Evolutionary conservation across 2,797 vertebrate genomes (phyloP).

Genomic region (Periophthalmus magnuspinnatus): DNA sequence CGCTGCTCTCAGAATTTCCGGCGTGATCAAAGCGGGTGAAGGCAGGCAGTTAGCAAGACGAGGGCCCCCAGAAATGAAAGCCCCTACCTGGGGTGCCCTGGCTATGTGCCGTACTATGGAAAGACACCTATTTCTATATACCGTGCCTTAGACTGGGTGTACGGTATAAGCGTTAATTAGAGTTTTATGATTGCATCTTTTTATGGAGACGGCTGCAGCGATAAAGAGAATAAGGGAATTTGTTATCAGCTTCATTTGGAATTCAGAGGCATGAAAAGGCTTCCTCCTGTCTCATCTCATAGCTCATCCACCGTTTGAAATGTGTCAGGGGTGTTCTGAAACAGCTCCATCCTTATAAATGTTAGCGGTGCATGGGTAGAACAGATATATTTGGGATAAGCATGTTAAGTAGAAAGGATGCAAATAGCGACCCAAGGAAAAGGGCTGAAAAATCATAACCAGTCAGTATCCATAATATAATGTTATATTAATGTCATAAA

Average conservation of each 20-base stretch:
- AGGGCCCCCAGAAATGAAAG: slow-evolving; percentile 53
- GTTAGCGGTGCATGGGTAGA: not conserved
- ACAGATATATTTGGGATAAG: not conserved
- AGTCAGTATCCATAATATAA: too few relatives aligned
- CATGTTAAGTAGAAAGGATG: too few relatives aligned
- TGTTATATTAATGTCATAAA: too few relatives aligned
- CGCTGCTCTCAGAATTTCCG: slow-evolving; percentile 62
- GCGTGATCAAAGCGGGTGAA: slow-evolving; percentile 73
- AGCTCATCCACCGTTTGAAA: slow-evolving; percentile 11
- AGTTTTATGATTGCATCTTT: slow-evolving; percentile 8
- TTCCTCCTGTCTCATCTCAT: slow-evolving; percentile 9
- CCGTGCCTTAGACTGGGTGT: slow-evolving; percentile 8
- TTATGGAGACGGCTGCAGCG: not conserved
- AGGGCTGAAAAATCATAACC: too few relatives aligned
- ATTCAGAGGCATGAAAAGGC: slow-evolving; percentile 12
- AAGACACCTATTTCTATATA: not conserved
- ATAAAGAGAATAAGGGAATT: slow-evolving; percentile 14
- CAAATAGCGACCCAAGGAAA: too few relatives aligned
- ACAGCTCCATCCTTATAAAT: not conserved
- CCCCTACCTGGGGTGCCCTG: slow-evolving; percentile 51
- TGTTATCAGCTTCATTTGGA: slow-evolving; percentile 21
- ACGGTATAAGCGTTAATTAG: slow-evolving; percentile 9
- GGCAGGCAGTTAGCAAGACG: slow-evolving; percentile 55
- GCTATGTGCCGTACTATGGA: slow-evolving; percentile 29
- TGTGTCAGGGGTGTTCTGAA: slow-evolving; percentile 9